Evolutionary conservation across 2,888 invertebrate genomes (phyloP).

Genomic region (Acleris literana): DNA sequence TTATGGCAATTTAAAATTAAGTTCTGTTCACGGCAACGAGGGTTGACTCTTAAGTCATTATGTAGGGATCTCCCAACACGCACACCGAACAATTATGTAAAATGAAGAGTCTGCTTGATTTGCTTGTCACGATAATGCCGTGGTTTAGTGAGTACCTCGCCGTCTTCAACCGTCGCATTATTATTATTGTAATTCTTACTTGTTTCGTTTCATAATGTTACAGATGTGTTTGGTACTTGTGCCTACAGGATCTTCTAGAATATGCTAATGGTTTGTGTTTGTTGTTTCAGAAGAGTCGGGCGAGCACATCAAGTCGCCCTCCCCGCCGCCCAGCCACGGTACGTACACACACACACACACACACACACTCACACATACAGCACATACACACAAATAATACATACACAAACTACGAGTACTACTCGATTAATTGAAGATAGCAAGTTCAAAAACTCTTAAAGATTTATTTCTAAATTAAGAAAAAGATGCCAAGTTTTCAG

Average conservation of each 20-base stretch:
- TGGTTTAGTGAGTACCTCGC: neutral
- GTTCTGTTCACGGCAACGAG: no score
- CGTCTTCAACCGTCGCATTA: neutral
- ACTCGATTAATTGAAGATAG: no score
- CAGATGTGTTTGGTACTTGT: neutral
- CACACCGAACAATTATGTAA: no score
- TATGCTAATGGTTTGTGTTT: constrained; percentile 41
- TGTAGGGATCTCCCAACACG: no score
- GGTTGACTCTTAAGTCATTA: no score
- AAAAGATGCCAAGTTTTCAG: no score
- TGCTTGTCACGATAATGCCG: no score
- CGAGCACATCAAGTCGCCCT: constrained; percentile 90
- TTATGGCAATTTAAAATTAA: no score
- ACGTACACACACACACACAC: constrained; percentile 56
- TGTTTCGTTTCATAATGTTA: neutral
- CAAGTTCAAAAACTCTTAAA: no score
- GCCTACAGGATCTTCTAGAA: no score
- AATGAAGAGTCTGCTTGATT: no score
- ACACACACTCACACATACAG: neutral
- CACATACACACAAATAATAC: neutral
- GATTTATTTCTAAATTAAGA: no score
- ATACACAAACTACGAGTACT: neutral
- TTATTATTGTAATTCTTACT: neutral
- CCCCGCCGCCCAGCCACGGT: constrained; percentile 90
- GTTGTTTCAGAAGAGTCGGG: constrained; percentile 82